Evolutionary conservation across 2,888 invertebrate species (phyloP).

Genomic region (Epinotia nisella): DNA sequence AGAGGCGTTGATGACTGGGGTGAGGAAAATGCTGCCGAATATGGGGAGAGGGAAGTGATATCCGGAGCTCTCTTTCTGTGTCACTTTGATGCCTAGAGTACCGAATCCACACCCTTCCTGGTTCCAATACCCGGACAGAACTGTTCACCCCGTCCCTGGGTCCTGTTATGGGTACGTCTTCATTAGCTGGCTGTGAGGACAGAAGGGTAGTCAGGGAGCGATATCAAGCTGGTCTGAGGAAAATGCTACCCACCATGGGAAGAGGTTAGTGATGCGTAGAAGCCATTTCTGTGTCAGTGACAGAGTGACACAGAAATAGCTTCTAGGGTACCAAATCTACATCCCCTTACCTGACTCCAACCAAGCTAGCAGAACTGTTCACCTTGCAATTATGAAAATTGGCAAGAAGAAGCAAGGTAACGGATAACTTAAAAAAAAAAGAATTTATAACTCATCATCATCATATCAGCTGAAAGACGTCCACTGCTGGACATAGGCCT

Average conservation of each 20-base stretch:
- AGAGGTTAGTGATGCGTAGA: slow-evolving; percentile 65
- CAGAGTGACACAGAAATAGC: too few species aligned
- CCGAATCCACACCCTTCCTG: slow-evolving; percentile 91
- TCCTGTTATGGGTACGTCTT: slow-evolving; percentile 47
- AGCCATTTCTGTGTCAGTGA: too few species aligned
- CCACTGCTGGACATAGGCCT: too few species aligned
- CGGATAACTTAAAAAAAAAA: too few species aligned
- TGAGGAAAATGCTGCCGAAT: slow-evolving; percentile 86
- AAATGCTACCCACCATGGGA: slow-evolving; percentile 75
- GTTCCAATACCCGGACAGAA: slow-evolving; percentile 84
- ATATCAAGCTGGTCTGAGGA: slow-evolving; percentile 92
- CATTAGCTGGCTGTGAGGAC: slow-evolving; percentile 83
- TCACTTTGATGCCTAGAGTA: slow-evolving; percentile 97
- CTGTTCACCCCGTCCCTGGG: slow-evolving; percentile 87
- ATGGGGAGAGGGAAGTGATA: slow-evolving; percentile 66
- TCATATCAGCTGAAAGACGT: too few species aligned
- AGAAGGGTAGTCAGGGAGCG: slow-evolving; percentile 94
- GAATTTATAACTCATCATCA: too few species aligned
- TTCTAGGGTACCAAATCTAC: too few species aligned
- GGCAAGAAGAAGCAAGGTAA: too few species aligned
- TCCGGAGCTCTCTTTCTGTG: too few species aligned
- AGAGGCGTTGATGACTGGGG: slow-evolving; percentile 94
- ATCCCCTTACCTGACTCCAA: too few species aligned
- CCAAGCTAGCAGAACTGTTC: too few species aligned
- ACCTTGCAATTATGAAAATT: too few species aligned